Base-by-base conservation (phyloP, 2,888 invertebrate genomes). In the Cheilosia pagana region DNA sequence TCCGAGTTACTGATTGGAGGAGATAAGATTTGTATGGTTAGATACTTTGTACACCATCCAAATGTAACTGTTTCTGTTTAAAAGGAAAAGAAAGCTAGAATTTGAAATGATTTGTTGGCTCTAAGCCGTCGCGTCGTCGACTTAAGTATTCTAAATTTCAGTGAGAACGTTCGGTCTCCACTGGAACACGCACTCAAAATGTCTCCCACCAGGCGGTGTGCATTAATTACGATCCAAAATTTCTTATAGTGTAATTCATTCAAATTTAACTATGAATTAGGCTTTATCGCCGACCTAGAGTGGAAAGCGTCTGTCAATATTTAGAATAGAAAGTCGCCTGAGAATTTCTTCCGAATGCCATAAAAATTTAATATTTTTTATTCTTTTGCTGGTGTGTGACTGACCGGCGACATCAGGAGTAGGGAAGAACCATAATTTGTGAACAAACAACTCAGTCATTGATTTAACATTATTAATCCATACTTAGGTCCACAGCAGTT, bases 361-460 rank as follows among this genome's bases (percentile, higher is more conserved):
- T 67, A 41, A 67, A 67, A 53, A 28, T 8, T 0, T 8, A 28
- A 28, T 8, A 2, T 7, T 23, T 25, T 16, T 41, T 12, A 43
- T 41, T 43, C 55, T 4, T 45, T 50, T 50, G 16, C 1, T 8
- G 8, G 8, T n/a, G 8, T n/a, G 43, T 8, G 28, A 28, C n/a
- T n/a, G n/a, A n/a, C n/a, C n/a, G n/a, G n/a, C n/a, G n/a, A 28
- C 28, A 2, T 8, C 28, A 28, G 28, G 8, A 28, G 28, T n/a
- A n/a, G n/a, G n/a, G 16, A n/a, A 8, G 21, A 35, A 35, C 12
- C 72, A 52, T 63, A n/a, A n/a, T 62, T 72, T 72, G 62, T 72
- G n/a, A 62, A 72, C 72, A 45, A 31, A 28, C 43, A 43, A 62
- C 31, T 21, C 5, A 23, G 8, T 5, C 21, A 16, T 35, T 35